Evolutionary conservation across 2,888 invertebrate genomes (phyloP).

Genomic region (Chymomyza procnemis): DNA sequence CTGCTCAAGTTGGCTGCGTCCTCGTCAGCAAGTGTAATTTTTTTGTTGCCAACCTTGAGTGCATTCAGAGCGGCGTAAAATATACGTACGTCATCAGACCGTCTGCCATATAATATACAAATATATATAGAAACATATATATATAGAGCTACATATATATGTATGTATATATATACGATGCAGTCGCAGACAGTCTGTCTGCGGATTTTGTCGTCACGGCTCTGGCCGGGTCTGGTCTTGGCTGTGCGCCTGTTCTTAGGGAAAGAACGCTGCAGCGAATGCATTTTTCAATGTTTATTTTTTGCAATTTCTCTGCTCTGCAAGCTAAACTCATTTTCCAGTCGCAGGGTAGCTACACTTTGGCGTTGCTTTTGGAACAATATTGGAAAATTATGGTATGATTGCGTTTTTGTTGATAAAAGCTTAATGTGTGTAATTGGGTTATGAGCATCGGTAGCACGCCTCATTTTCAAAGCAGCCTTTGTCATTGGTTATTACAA

Average conservation of each 20-base stretch:
- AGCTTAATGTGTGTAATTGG: too few relatives aligned
- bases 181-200: not conserved
- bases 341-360: not conserved
- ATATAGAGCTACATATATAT: not conserved
- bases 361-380: not conserved
- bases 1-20: conserved; percentile 29
- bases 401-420: too few relatives aligned
- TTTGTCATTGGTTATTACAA: too few relatives aligned
- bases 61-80: not conserved
- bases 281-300: not conserved
- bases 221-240: not conserved
- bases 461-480: too few relatives aligned
- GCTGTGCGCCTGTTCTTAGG: conserved; percentile 52
- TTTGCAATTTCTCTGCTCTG: conserved; percentile 14
- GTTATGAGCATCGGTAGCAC: too few relatives aligned
- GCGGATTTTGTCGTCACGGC: not conserved
- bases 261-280: not conserved
- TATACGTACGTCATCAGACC: not conserved
- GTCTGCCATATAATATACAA: not conserved
- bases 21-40: conserved; percentile 26
- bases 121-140: not conserved
- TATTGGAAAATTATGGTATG: not conserved
- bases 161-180: too few relatives aligned
- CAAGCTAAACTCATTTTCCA: not conserved
- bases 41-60: conserved; percentile 52